Percentiles rank a stretch among this genome's conserved stretches.
Evolutionary conservation across 2,113 vertebrate species (phyloP).

Genomic region (Myocastor coypus): DNA sequence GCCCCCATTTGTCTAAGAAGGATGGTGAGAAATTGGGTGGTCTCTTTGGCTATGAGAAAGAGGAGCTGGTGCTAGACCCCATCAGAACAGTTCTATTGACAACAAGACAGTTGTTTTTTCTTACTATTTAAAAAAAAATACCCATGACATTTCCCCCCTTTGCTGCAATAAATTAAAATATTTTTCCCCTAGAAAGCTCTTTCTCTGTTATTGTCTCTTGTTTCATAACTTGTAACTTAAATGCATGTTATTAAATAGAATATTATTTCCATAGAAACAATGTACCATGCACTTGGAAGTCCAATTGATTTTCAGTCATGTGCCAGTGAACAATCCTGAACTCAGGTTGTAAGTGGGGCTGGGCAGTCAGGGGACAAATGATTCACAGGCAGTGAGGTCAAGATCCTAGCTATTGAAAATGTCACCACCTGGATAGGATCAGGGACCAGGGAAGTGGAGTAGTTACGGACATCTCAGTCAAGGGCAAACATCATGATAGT

Average conservation of each 20-base stretch:
- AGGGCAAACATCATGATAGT: constrained; percentile 28
- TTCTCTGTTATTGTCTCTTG: not conserved
- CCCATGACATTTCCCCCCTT: not conserved
- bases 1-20: not conserved
- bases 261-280: not conserved
- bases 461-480: not conserved
- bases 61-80: not conserved
- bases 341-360: not conserved
- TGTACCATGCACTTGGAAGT: not conserved
- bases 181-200: not conserved
- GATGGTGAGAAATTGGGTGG: not conserved
- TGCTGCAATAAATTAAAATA: not conserved
- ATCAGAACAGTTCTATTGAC: not conserved
- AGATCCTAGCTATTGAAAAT: not conserved
- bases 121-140: constrained; percentile 38
- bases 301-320: not conserved
- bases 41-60: not conserved
- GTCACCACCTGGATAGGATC: not conserved
- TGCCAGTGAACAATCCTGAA: not conserved
- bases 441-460: not conserved
- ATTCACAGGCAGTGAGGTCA: not conserved
- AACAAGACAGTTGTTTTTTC: not conserved
- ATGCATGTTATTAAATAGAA: constrained; percentile 35
- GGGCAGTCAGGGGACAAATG: not conserved
- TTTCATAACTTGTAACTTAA: constrained; percentile 10